These are phyloP conservation scores for Conchocele bisecta DNA, from an alignment of 2,888 invertebrate genomes.

Conservation along the genomic window DNA sequence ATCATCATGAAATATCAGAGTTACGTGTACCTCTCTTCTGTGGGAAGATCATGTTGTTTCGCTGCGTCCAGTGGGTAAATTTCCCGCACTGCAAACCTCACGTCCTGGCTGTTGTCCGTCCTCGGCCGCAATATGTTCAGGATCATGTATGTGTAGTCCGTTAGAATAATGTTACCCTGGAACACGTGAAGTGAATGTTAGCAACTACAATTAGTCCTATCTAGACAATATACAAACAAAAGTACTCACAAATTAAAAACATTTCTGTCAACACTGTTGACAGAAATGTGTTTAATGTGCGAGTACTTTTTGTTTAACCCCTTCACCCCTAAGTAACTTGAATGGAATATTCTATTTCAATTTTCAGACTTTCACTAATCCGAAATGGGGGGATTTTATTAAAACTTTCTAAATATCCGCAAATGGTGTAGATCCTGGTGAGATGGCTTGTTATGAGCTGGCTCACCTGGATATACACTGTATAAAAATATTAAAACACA, in stretches of 20 bases:
- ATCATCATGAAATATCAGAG: too few relatives aligned
- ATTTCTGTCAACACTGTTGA: neutral
- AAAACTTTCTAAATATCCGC: too few relatives aligned
- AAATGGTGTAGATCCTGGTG: too few relatives aligned
- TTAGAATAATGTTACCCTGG: conserved; percentile 96
- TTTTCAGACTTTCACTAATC: too few relatives aligned
- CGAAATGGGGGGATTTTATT: too few relatives aligned
- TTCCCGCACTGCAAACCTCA: conserved; percentile 95
- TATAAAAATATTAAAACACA: too few relatives aligned
- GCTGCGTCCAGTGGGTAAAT: conserved; percentile 86
- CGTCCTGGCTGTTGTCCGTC: conserved; percentile 91
- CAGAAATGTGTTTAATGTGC: neutral
- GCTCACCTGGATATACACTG: too few relatives aligned
- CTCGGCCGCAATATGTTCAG: conserved; percentile 96
- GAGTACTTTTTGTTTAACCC: neutral
- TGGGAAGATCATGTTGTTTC: conserved; percentile 73
- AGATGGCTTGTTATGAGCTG: too few relatives aligned
- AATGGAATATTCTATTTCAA: too few relatives aligned
- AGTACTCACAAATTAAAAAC: neutral
- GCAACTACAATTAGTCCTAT: neutral
- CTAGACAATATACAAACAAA: neutral
- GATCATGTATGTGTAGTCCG: conserved; percentile 94
- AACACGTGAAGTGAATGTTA: too few relatives aligned
- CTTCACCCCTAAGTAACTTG: too few relatives aligned
- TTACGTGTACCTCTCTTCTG: conserved; percentile 78